Conservation (phyloP, 1,140 invertebrate species). For the Yoshiicerus persimilis region DNA sequence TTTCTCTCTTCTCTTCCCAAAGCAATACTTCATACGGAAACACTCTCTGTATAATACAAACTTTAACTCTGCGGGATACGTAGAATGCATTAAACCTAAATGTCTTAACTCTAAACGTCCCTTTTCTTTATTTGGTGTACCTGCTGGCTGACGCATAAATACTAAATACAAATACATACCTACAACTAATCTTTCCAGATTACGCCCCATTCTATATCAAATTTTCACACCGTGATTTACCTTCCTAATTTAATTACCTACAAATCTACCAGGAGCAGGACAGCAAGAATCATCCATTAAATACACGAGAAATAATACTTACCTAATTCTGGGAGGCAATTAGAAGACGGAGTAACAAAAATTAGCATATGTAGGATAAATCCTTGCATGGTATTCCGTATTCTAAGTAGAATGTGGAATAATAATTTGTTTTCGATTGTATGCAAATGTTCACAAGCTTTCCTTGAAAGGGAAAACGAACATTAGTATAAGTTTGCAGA, state of each 20-base stretch:
- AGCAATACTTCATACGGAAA: background rate
- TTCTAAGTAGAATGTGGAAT: no score
- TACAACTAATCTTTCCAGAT: background rate
- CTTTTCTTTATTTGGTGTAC: background rate
- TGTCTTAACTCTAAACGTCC: background rate
- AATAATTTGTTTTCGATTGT: no score
- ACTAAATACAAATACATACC: background rate
- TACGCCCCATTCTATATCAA: background rate
- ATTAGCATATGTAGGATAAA: no score
- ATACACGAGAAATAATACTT: background rate
- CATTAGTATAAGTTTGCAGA: no score
- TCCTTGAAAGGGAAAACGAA: no score
- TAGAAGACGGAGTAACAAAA: no score
- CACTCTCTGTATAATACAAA: background rate
- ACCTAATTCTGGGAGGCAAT: no score
- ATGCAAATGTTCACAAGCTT: no score
- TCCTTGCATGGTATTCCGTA: no score
- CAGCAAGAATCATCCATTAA: no score
- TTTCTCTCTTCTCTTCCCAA: background rate
- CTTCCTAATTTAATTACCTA: background rate
- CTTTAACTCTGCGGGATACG: background rate
- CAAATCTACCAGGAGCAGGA: no score
- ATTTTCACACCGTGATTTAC: background rate
- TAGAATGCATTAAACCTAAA: background rate
- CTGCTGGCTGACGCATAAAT: background rate